phyloP scores from a whole-genome alignment of 2,113 vertebrate species.

The Clarias macrocephalus region DNA sequence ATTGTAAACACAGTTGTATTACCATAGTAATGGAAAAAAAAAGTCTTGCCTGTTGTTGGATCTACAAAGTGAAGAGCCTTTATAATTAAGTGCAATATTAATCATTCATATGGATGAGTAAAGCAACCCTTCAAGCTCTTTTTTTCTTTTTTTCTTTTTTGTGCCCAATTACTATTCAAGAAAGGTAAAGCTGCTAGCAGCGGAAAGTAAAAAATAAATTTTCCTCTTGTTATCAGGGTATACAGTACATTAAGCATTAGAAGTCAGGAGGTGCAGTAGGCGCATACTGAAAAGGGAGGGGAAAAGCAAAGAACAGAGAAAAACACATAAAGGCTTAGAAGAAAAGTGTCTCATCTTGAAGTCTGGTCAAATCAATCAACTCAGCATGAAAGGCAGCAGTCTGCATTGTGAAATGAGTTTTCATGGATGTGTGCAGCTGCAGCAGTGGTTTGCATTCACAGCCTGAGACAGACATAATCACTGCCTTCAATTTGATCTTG shows the following conservation, averaged over 20 bases:
- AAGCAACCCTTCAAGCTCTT: conserved; percentile 7
- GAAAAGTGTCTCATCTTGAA: conserved; percentile 16
- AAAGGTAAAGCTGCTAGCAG: not conserved
- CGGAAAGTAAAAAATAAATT: not conserved
- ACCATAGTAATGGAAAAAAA: not conserved
- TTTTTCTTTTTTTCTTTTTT: not conserved
- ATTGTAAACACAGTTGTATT: not conserved
- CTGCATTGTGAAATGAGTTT: conserved; percentile 19
- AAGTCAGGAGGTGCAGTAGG: not conserved
- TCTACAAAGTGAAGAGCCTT: not conserved
- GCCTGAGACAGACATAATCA: not conserved
- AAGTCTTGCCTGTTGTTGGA: not conserved
- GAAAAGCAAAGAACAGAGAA: not conserved
- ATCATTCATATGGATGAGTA: conserved; percentile 19
- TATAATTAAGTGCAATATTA: not conserved
- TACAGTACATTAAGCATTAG: not conserved
- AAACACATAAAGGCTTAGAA: not conserved
- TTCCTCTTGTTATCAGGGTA: not conserved
- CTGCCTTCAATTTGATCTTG: not conserved
- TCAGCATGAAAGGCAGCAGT: conserved; percentile 23
- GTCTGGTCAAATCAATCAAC: conserved; percentile 28
- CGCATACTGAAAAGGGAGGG: not conserved
- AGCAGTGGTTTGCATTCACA: conserved; percentile 21
- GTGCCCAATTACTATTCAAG: not conserved
- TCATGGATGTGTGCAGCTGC: not conserved